Evolutionary conservation across 1,140 invertebrate genomes (phyloP), one percentile per base, ranked within the genome.

Genomic region (Drosophila quadrilineata): DNA sequence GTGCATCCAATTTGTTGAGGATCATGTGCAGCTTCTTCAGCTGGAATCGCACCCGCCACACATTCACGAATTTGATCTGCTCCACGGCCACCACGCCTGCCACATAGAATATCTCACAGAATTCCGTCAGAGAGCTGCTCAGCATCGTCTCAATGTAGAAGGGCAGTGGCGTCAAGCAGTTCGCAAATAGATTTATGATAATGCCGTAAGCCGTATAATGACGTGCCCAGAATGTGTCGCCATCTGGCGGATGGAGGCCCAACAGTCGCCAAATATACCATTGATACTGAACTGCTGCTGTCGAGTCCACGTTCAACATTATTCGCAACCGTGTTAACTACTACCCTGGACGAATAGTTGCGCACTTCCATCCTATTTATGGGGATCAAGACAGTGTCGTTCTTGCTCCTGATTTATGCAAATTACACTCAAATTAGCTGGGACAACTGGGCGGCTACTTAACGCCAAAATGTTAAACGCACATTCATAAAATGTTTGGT

Each of bases 61-160:
- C 33, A 19, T 71, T 75, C 12, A 48, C 0, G n/a, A 66, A 21
- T 41, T 88, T 88, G 3, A 84, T 10, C 12, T 69, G 53, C 21
- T 62, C 63, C 9, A 70, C 46, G 0, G 46, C 2, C 2, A 57
- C 10, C 2, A 75, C 36, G 36, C 49, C 36, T 4, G 52, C 17
- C 22, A 76, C 8, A 8, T 54, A 80, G 10, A 84, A 26, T 6
- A 28, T 28, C 26, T 87, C 80, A 35, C 86, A 84, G 58, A 87
- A 67, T 2, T 64, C 60, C 5, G 50, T 49, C 17, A 82, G 9
- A 0, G 65, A 21, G 2, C 10, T 36, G 6, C 64, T 38, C 1
- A 17, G 2, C 2, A 80, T 0, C 2, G 63, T 69, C 3, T 69
- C 45, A 0, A 75, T 41, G 8, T 45, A 10, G 3, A 86, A 12